Evolutionary conservation across 1,140 invertebrate genomes (phyloP), one percentile per base, ranked within the genome.

Genomic region (Cyrtorhinus lividipennis): DNA sequence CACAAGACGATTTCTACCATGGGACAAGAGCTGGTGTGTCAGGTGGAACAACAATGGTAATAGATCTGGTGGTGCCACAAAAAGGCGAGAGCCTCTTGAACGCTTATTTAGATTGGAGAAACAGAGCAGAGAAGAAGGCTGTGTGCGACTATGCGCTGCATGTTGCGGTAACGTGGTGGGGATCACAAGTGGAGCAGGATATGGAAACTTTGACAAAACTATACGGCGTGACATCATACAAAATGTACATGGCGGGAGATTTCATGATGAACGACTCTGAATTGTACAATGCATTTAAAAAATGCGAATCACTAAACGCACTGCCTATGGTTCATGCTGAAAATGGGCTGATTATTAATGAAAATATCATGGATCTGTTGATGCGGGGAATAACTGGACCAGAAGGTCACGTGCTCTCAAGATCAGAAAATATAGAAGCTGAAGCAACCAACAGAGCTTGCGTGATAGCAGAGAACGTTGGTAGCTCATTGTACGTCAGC

Each of bases 101-200:
- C 65, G 89, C 91, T 1, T 98, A 95, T 73, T 82, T 92, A 62
- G 85, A 88, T 71, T 98, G 91, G 83, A 80, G 93, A 61, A 74
- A 81, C 59, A 89, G 85, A 74, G 95, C 95, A 10, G 95, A 99
- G 73, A 83, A 83, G 58, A 96, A 97, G 79, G 95, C 96, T 0
- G 98, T 94, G 73, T 99, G 96, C 76, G 97, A 99, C 78, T 99
- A 98, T 75, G 84, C 76, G 1, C 77, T 99, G 12, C 96, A 99
- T 75, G 84, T 97, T 0, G 89, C 82, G 24, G 82, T 99, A 60
- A 92, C 92, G 13, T 90, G 83, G 78, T 99, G 94, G 94, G 88
- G 83, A 44, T 79, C 80, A n/a, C 77, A 80, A 72, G 82, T 90
- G 0, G 83, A 81, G 69, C 81, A 86, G 70, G 89, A 92, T 71